Evolutionary conservation across 2,797 vertebrate genomes (phyloP).

Genomic region (Benthosema pterotum): DNA sequence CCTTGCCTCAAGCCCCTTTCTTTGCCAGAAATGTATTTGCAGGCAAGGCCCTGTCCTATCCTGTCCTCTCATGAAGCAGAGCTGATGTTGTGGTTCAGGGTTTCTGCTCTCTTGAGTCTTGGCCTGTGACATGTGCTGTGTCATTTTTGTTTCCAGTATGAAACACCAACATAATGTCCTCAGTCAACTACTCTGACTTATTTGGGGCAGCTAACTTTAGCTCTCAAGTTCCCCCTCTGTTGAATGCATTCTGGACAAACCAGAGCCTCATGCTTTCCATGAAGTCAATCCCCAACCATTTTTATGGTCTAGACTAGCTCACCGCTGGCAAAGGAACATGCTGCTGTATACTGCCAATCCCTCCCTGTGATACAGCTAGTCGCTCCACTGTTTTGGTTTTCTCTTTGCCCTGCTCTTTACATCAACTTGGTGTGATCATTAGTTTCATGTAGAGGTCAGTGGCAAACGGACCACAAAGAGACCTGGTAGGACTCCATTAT

Average conservation of each 20-base stretch:
- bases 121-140: conserved; percentile 38
- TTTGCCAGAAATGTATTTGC: conserved; percentile 51
- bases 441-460: conserved; percentile 4
- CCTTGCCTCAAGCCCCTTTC: conserved; percentile 39
- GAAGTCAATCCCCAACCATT: conserved; percentile 54
- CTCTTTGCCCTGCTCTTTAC: conserved; percentile 28
- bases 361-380: conserved; percentile 55
- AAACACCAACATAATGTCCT: conserved; percentile 16
- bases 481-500: conserved; percentile 26
- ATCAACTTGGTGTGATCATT: conserved; percentile 34
- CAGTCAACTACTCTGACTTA: conserved; percentile 14
- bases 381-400: conserved; percentile 34
- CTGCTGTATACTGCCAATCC: conserved; percentile 44
- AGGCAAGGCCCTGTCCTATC: conserved; percentile 30
- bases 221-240: conserved; percentile 23
- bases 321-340: conserved; percentile 60
- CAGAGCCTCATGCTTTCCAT: conserved; percentile 64
- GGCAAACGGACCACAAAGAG: conserved; percentile 28
- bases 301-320: conserved; percentile 59
- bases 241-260: conserved; percentile 25
- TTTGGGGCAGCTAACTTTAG: conserved; percentile 34
- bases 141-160: conserved; percentile 22
- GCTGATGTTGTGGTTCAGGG: conserved; percentile 14
- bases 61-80: conserved; percentile 36
- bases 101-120: conserved; percentile 6